These are phyloP conservation scores for Microctonus brassicae DNA, from an alignment of 2,888 invertebrate genomes.

Conservation along the genomic window DNA sequence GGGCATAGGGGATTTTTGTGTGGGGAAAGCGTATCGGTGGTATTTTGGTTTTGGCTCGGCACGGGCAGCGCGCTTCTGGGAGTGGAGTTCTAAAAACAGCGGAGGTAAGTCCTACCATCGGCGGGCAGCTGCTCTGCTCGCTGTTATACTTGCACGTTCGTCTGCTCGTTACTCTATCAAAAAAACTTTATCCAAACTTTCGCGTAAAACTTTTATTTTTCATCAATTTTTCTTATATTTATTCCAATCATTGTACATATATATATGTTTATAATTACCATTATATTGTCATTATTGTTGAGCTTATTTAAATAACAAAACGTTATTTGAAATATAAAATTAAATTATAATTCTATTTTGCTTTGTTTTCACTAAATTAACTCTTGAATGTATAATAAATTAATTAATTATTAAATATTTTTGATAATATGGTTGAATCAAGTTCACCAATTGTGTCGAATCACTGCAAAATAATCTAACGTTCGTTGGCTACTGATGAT, in stretches of 20 bases:
- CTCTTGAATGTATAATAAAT: not conserved
- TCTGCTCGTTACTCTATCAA: constrained; percentile 36
- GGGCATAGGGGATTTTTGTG: constrained; percentile 40
- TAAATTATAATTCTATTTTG: too few relatives aligned
- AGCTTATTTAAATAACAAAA: too few relatives aligned
- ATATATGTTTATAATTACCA: too few relatives aligned
- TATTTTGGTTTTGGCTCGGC: constrained; percentile 70
- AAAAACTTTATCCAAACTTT: constrained; percentile 35
- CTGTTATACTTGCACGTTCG: constrained; percentile 37
- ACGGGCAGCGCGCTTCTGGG: constrained; percentile 69
- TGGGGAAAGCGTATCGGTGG: constrained; percentile 59
- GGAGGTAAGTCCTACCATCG: constrained; percentile 66
- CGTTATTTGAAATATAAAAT: too few relatives aligned
- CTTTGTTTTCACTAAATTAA: not conserved
- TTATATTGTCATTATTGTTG: too few relatives aligned
- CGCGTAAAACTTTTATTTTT: constrained; percentile 26
- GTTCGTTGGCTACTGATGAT: not conserved
- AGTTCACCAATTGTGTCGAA: constrained; percentile 1
- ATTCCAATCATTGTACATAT: not conserved
- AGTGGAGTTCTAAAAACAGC: constrained; percentile 70
- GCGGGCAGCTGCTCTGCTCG: constrained; percentile 50
- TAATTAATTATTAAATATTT: not conserved
- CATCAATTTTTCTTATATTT: too few relatives aligned
- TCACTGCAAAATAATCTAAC: constrained; percentile 20
- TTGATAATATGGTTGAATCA: not conserved